Evolutionary conservation across 2,888 invertebrate genomes (phyloP).

Genomic region (Nasonovia ribisnigri): DNA sequence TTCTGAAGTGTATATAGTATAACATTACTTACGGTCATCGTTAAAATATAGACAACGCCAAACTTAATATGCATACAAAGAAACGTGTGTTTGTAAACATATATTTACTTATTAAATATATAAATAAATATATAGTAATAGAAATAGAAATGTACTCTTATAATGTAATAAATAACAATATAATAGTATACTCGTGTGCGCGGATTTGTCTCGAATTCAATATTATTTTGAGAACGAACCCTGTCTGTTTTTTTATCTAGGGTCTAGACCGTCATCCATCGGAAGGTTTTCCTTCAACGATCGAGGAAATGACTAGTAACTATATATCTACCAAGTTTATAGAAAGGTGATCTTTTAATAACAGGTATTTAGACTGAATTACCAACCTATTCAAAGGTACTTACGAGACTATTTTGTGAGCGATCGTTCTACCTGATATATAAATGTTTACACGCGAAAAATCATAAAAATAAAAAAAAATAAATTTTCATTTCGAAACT

Average conservation of each 20-base stretch:
- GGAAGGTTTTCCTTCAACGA: not conserved
- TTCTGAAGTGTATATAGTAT: not conserved
- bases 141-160: not conserved
- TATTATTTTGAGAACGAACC: not conserved
- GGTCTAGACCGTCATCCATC: not conserved
- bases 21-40: not conserved
- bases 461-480: no score
- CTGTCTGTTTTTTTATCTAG: not conserved
- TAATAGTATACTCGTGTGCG: not conserved
- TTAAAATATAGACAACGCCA: not conserved
- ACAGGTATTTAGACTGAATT: not conserved
- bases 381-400: not conserved
- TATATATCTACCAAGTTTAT: not conserved
- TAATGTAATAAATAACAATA: no score
- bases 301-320: not conserved
- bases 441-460: no score
- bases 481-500: not conserved
- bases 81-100: not conserved
- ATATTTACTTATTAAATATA: not conserved
- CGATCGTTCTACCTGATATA: not conserved
- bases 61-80: not conserved
- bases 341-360: not conserved
- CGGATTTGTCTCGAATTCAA: not conserved
- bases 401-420: not conserved
- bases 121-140: not conserved